Evolutionary conservation across 2,888 invertebrate species (phyloP).

Genomic region (Lochmaea capreae): DNA sequence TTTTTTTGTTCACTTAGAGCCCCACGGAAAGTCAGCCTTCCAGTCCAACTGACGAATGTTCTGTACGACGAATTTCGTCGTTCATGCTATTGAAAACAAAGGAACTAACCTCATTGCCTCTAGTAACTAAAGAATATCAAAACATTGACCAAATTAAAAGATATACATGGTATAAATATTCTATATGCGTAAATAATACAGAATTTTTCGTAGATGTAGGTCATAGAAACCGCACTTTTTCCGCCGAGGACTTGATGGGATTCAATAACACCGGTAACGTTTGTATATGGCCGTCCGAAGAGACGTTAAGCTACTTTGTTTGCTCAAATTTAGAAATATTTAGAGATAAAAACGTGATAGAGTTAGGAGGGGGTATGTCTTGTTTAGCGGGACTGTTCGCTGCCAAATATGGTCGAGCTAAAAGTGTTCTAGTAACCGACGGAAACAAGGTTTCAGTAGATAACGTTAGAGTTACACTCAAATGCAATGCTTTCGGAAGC

Average conservation of each 20-base stretch:
- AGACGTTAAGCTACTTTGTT: slow-evolving; percentile 77
- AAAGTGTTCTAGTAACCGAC: slow-evolving; percentile 78
- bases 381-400: slow-evolving; percentile 81
- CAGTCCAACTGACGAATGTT: slow-evolving; percentile 67
- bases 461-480: slow-evolving; percentile 76
- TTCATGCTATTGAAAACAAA: slow-evolving; percentile 70
- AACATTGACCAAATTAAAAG: slow-evolving; percentile 62
- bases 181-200: slow-evolving; percentile 66
- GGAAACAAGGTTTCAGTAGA: slow-evolving; percentile 82
- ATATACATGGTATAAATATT: slow-evolving; percentile 75
- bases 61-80: slow-evolving; percentile 71
- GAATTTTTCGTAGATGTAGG: slow-evolving; percentile 71
- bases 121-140: slow-evolving; percentile 37
- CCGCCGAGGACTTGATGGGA: slow-evolving; percentile 80
- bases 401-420: slow-evolving; percentile 75
- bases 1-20: slow-evolving; percentile 55
- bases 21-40: slow-evolving; percentile 64
- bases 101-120: slow-evolving; percentile 53
- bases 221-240: slow-evolving; percentile 72
- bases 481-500: slow-evolving; percentile 72
- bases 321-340: slow-evolving; percentile 75
- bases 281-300: slow-evolving; percentile 85
- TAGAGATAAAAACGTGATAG: slow-evolving; percentile 76
- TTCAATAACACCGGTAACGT: slow-evolving; percentile 86
- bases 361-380: slow-evolving; percentile 88